Base-by-base conservation (phyloP, 1,140 invertebrate genomes). In the Ceratosolen solmsi region DNA sequence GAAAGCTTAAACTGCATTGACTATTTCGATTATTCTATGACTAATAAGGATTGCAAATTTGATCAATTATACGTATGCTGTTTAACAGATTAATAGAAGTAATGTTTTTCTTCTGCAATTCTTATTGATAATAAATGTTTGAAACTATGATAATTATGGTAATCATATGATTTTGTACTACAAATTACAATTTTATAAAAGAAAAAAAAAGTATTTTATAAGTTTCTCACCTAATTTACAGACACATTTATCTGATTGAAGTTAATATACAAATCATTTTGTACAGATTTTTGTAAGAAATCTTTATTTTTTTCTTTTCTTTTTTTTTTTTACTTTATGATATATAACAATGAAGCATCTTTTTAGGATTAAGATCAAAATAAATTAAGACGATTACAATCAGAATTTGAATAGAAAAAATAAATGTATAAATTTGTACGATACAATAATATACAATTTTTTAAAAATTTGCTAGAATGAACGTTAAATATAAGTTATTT, bases 181-280 rank as follows among this genome's bases (percentile, higher is more conserved):
- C 2, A 7, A 72, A n/a, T n/a, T n/a, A 46, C 41, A 56, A 73
- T 73, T 73, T 73, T 51, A 73, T 56, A 73, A 54, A 54, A 49
- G 15, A n/a, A 68, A 38, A 70, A 27, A 13, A 25, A 17, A 25
- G 13, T 25, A 49, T 49, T 72, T 51, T 27, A 51, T 2, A 51
- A 49, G 8, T 25, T 22, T 70, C n/a, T n/a, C n/a, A n/a, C n/a
- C n/a, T n/a, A n/a, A n/a, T 46, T 46, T 73, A 73, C 27, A 56
- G 33, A 36, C 4, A 56, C 54, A 30, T 27, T 72, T 72, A 46
- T 56, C n/a, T 54, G 22, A 56, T 7, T 36, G 20, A 30, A 8
- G 27, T 7, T 73, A 15, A 33, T 73, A 72, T 4, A 51, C 9
- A 27, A 27, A 2, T 4, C 7, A 22, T 54, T 73, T 7, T 46